Base-by-base conservation (phyloP, 2,113 vertebrate genomes). In the Baryphthengus martii region DNA sequence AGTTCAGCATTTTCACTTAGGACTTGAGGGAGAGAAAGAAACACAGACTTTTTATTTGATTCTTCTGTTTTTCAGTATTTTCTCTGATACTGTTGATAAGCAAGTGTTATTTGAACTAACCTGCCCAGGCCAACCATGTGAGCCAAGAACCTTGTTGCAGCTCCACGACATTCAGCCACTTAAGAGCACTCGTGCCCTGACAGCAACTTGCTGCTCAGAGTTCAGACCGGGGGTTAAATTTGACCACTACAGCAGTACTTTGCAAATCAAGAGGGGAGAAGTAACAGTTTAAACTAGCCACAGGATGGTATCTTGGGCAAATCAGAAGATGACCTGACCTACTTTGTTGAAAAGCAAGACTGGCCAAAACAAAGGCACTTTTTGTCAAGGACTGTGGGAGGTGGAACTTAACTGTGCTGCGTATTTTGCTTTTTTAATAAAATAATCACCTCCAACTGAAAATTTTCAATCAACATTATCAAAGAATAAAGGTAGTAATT, bases 141-240 rank as follows among this genome's bases (percentile, higher is more conserved):
- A 92, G 53, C 49, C 67, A 37, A 6, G 8, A 21, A 28, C 39
- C 56, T 52, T 56, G 26, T 15, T 49, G 70, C 61, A 63, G 62
- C 40, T 65, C 9, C 0, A 0, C n/a, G 59, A 73, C 71, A n/a
- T 15, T 2, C 3, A 78, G 31, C 20, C 84, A 61, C 20, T 28
- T n/a, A n/a, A 37, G 42, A 89, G 50, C 18, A 89, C 63, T 0
- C 59, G 66, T 49, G 76, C 76, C 0, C 0, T 63, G 23, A 37
- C 42, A 82, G 53, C 10, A 3, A 39, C 8, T 3, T 1, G 17
- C 39, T 73, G 15, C 62, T 47, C 8, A 4, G 77, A 75, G 52
- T 26, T 75, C 33, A 89, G 47, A 63, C 26, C 35, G 42, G 78
- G 65, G 58, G 10, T 90, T 92, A 56, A 86, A 86, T 49, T 1